A percentile compares a stretch with the other conserved stretches of the same genome.
Evolutionary conservation across 2,888 invertebrate species (phyloP).

Genomic region (Anthrax anthrax): DNA sequence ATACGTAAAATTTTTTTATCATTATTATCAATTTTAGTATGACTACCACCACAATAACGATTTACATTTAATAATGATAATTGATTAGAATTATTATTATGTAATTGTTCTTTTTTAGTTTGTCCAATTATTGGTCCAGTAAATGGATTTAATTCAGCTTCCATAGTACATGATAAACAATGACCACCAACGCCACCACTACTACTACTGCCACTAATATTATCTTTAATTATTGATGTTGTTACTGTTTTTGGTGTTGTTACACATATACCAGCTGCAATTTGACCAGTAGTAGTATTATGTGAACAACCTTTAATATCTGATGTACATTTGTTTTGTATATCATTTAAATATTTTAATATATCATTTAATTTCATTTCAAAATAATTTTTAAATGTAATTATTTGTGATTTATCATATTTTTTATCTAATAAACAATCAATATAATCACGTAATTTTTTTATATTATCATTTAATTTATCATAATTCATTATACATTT

Average conservation of each 20-base stretch:
- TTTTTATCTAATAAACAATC: not conserved
- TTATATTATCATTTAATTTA: not conserved
- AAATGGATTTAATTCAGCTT: not conserved
- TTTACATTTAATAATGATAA: not conserved
- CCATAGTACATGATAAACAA: not conserved
- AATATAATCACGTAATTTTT: not conserved
- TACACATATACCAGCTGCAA: not conserved
- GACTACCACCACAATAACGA: not conserved
- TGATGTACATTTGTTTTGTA: not conserved
- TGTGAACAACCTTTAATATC: too few species aligned
- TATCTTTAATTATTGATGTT: not conserved
- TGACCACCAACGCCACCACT: too few species aligned
- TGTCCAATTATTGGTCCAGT: not conserved
- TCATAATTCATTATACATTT: not conserved
- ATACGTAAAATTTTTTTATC: too few species aligned
- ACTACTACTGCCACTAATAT: too few species aligned
- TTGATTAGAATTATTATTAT: not conserved
- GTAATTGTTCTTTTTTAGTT: not conserved
- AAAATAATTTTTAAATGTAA: not conserved
- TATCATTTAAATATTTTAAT: not conserved
- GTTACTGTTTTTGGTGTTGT: too few species aligned
- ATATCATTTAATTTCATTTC: not conserved
- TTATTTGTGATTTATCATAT: not conserved
- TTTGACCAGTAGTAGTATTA: too few species aligned
- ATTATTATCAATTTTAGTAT: not conserved